Base-by-base conservation (phyloP, 2,797 vertebrate genomes). In the Diplodus sargus region DNA sequence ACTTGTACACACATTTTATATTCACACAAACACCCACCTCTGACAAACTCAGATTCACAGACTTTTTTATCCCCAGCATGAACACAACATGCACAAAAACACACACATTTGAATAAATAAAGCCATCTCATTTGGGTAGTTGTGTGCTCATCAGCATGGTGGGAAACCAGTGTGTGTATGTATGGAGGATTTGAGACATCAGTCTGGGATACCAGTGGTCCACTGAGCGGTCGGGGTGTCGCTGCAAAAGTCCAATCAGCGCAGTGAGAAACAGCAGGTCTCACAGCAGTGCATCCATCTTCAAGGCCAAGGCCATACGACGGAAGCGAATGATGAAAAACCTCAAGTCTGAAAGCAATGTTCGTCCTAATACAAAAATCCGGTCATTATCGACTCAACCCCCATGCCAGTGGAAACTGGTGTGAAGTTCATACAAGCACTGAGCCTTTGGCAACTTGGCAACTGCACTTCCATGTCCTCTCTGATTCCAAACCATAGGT, bases 271-370 rank as follows among this genome's bases (percentile, higher is more conserved):
- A 76, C 90, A 91, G 90, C 90, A 18, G 90, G 91, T n/a, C 68
- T 88, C 90, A 74, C 88, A 89, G 91, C 92, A 77, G 89, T 80
- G 60, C 25, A 42, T 79, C 85, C 16, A 5, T 83, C 89, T 89
- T 90, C 87, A 91, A 85, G 85, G 88, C 89, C 42, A 20, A 34
- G 56, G 30, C 58, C 82, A 63, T 54, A 43, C 78, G 53, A 74
- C 30, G 43, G 71, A 78, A 52, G 58, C 60, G 68, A 81, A 91
- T 86, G 86, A 90, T 90, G 87, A 91, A 91, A 92, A 92, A 76
- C 68, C 48, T 54, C 7, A 60, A 73, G 71, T 57, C 74, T 83
- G 65, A 85, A 79, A 81, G 54, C 89, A 90, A 83, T 59, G 25
- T 70, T 80, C 34, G 14, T 63, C 62, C 73, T 62, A 20, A 81